Percentiles rank a stretch among this genome's conserved stretches.
Evolutionary conservation across 1,140 invertebrate genomes (phyloP).

Genomic region (Anastrepha ludens): DNA sequence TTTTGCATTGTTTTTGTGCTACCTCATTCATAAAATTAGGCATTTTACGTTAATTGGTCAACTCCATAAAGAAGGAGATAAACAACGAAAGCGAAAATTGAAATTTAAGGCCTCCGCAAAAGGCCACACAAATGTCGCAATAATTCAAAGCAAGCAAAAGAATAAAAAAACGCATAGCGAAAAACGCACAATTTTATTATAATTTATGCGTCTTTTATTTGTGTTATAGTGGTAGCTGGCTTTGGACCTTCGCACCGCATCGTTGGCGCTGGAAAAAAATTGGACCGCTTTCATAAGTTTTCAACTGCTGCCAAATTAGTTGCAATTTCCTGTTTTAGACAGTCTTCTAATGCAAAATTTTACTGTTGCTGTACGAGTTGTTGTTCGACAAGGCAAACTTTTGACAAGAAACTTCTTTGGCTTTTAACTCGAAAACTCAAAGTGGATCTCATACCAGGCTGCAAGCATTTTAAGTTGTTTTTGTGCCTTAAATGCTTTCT

Average conservation of each 20-base stretch:
- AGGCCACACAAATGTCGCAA: conserved; percentile 35
- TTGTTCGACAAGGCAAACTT: conserved; percentile 38
- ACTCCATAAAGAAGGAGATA: not conserved
- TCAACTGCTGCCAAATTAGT: conserved; percentile 27
- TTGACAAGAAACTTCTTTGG: conserved; percentile 47
- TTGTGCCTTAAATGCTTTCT: not conserved
- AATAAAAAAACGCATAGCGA: no score
- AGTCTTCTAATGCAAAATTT: not conserved
- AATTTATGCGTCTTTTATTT: conserved; percentile 36
- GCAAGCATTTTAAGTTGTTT: not conserved
- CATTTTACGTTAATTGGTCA: conserved; percentile 34
- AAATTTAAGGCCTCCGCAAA: conserved; percentile 26
- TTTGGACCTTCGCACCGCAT: not conserved
- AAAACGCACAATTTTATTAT: conserved; percentile 18
- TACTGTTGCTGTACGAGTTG: conserved; percentile 24
- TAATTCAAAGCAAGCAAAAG: not conserved
- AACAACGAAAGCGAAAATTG: conserved; percentile 5
- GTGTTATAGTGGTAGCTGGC: not conserved
- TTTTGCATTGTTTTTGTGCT: not conserved
- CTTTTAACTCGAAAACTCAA: not conserved
- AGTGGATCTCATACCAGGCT: not conserved
- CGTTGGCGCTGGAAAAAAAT: not conserved
- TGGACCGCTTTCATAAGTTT: not conserved
- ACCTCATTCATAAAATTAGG: conserved; percentile 35
- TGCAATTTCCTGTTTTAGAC: conserved; percentile 21